Conservation (phyloP, 2,888 invertebrate genomes). For the Limnephilus auricula region DNA sequence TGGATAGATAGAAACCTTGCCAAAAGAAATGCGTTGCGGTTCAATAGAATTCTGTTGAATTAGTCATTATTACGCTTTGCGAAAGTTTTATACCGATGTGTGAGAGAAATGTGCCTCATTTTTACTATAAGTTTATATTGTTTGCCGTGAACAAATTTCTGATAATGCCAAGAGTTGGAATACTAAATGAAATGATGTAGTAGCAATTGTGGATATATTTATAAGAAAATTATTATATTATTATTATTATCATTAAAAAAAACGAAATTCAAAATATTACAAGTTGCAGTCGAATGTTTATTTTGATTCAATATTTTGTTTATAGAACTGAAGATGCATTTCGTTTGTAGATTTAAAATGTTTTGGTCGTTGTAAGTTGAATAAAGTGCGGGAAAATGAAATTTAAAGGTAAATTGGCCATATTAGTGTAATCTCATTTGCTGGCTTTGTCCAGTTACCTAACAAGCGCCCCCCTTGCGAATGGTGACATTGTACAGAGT, state of each 20-base stretch:
- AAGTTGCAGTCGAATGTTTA: slow-evolving; percentile 18
- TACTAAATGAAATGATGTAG: not conserved
- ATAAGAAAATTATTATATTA: not conserved
- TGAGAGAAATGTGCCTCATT: not conserved
- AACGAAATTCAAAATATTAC: slow-evolving; percentile 6
- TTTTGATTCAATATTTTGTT: slow-evolving; percentile 4
- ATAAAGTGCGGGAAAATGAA: slow-evolving; percentile 29
- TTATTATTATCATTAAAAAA: not conserved
- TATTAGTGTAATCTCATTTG: slow-evolving; percentile 56
- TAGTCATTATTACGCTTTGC: not conserved
- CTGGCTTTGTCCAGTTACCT: slow-evolving; percentile 3
- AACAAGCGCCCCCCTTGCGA: not conserved
- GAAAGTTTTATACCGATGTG: too few species aligned
- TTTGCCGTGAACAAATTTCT: not conserved
- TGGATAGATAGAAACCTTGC: not conserved
- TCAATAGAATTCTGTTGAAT: not conserved
- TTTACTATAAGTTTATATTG: not conserved
- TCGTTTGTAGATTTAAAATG: slow-evolving; percentile 27
- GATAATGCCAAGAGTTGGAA: slow-evolving; percentile 17
- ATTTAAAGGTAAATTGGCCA: slow-evolving; percentile 57
- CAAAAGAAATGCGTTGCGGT: not conserved
- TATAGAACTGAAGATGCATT: slow-evolving; percentile 46
- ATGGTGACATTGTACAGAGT: slow-evolving; percentile 11
- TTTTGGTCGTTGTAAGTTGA: slow-evolving; percentile 13
- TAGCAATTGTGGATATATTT: slow-evolving; percentile 31